Evolutionary conservation across 2,888 invertebrate species (phyloP), one percentile per base, ranked within the genome.

Genomic region (Nomada flava): DNA sequence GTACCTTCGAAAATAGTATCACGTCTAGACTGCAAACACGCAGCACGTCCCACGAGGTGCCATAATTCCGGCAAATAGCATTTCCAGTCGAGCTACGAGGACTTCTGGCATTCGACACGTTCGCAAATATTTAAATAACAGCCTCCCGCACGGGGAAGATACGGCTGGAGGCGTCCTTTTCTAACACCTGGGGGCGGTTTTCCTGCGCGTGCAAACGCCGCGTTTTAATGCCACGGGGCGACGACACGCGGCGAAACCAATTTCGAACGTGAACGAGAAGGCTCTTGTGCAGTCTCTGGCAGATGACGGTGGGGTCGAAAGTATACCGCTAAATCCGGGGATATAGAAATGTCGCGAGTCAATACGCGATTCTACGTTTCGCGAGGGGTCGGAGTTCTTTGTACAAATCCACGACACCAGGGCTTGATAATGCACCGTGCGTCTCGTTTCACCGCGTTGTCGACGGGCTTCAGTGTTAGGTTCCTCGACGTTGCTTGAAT

Each of bases 351-450:
- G 82, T 82, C 78, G 64, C 69, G 67, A 73, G 78, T 80, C 82
- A 80, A 86, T 86, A 78, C 68, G 65, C 71, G 65, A 26, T 26
- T 26, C 26, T 26, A 26, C 26, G 26, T 2, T 2, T 26, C 26
- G 26, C 26, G 2, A 26, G 53, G 67, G 69, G 75, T 70, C n/a
- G 73, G 59, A 59, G 47, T 47, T 59, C 76, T 74, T 81, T 80
- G 71, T 69, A 73, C 47, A 44, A 53, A 42, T 50, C 50, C 71
- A 50, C 52, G 59, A 64, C 73, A 57, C 74, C 69, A 71, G 70
- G 63, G 71, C 68, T 79, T 81, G 85, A 88, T 86, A 88, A 86
- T 85, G 80, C 83, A 64, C 73, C 81, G 86, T 85, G 80, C 83
- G 68, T 75, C 81, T 44, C 68, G 55, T 68, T 68, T n/a, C 42